Evolutionary conservation across 2,888 invertebrate species (phyloP), one percentile per base, ranked within the genome.

Genomic region (Drosophila atroscutellata): DNA sequence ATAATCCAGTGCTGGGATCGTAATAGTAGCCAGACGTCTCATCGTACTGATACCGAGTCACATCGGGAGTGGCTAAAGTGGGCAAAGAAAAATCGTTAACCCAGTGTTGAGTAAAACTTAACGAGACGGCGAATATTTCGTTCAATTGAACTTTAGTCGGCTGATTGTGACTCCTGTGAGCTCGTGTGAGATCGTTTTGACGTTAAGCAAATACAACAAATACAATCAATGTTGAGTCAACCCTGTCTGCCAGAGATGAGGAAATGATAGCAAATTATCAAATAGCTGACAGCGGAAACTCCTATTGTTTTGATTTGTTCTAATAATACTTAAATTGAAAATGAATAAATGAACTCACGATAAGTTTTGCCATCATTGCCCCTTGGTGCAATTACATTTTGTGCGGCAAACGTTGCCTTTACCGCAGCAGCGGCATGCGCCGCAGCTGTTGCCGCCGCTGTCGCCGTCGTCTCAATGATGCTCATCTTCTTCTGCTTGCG

Each of bases 21-120:
- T 98, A 99, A 91, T 99, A 99, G 92, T 98, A 99, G 0, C 99
- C 99, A 5, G 98, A 98, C 1, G 96, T 95, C 91, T 98, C 97
- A 92, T 99, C 99, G 91, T 97, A 99, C 90, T 97, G 96, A 92
- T 98, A 99, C 42, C 96, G 96, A 57, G 97, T 95, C 13, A 97
- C 96, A 94, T 99, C 99, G 6, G 99, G 99, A 18, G 96, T 94
- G 47, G 95, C 93, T 93, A 60, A 9, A 75, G 7, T 20, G 20
- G 45, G 3, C 8, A 45, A 8, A 1, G 7, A 45, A 24, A 45
- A 24, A 24, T 20, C n/a, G n/a, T n/a, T n/a, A 37, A 37, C 37
- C 8, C 37, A 37, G 8, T n/a, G 39, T n/a, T 37, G 8, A n/a
- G 8, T 37, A 37, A 39, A n/a, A 39, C 39, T 39, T n/a, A 39